Base-by-base conservation (phyloP, 1,140 invertebrate genomes). In the Mylabris phalerata region DNA sequence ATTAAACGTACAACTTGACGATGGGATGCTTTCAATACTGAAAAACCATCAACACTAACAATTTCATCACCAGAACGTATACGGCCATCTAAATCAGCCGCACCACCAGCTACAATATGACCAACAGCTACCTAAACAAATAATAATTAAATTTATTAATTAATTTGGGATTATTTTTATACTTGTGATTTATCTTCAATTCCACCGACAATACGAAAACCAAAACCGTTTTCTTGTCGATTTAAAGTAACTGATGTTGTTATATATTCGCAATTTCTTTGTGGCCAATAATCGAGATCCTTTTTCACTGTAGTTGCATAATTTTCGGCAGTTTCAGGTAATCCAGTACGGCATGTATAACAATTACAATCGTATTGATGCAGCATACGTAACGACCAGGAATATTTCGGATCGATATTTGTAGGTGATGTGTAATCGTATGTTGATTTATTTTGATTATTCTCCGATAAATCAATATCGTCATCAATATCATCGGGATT, bases 161-260 rank as follows among this genome's bases (percentile, higher is more conserved):
- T 10, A n/a, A 42, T 11, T 42, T 4, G 41, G 10, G 2, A 2
- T 10, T 40, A n/a, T 9, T 42, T 42, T n/a, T n/a, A 42, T 57
- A 90, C 92, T 78, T 97, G 91, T 61, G 93, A 94, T 60, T 92
- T 91, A 79, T 98, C 95, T 78, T 98, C 96, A 0, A 93, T 95
- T 32, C 97, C 97, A n/a, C 97, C 97, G 32, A 98, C 92, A 71
- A 98, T 96, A 63, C 96, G 81, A 79, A 99, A 98, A 5, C 97
- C 97, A 79, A 98, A 97, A 10, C 93, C 93, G 70, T 83, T 84
- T 49, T 93, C 89, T 71, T 92, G 88, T 49, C 90, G 79, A 39
- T 87, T 82, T 9, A 96, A 73, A 11, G 87, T 87, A 0, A 95
- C 88, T 48, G 87, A 82, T 57, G 89, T 86, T 67, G 93, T 84